Evolutionary conservation across 1,140 invertebrate species (phyloP).

Genomic region (Anastrepha obliqua): DNA sequence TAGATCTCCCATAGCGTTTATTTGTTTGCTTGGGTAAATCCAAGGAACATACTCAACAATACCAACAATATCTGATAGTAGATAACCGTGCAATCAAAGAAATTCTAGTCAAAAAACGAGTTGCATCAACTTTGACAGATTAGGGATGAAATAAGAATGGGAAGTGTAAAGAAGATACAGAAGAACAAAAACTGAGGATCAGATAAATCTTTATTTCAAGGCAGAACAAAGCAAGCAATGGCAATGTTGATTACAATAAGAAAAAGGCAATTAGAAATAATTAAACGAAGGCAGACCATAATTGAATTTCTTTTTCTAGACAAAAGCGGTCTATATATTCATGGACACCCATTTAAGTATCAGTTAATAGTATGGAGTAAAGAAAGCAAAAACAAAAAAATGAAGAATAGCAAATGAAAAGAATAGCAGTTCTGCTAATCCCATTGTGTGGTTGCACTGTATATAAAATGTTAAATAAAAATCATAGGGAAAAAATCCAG

Average conservation of each 20-base stretch:
- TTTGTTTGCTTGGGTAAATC: background rate
- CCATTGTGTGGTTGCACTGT: background rate
- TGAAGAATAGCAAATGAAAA: slow-evolving; percentile 26
- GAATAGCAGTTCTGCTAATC: background rate
- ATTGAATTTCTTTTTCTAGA: slow-evolving; percentile 43
- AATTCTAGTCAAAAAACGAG: slow-evolving; percentile 1
- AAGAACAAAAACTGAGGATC: background rate
- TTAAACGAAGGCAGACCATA: slow-evolving; percentile 41
- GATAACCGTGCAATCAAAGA: background rate
- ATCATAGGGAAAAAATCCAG: no score
- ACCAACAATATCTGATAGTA: background rate
- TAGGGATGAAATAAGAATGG: slow-evolving; percentile 8
- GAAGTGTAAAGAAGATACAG: background rate
- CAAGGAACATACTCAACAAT: background rate
- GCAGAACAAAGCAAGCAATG: background rate
- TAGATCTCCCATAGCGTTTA: slow-evolving; percentile 4
- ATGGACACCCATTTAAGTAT: background rate
- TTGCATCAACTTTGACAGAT: slow-evolving; percentile 40
- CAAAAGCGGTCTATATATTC: background rate
- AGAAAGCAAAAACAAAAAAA: slow-evolving; percentile 1
- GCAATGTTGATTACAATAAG: slow-evolving; percentile 24
- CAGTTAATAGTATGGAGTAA: background rate
- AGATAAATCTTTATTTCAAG: background rate
- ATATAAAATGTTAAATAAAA: no score
- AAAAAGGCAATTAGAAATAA: slow-evolving; percentile 49